These are phyloP conservation scores for Maniola jurtina DNA, from an alignment of 1,140 invertebrate species.

Conservation along the genomic window DNA sequence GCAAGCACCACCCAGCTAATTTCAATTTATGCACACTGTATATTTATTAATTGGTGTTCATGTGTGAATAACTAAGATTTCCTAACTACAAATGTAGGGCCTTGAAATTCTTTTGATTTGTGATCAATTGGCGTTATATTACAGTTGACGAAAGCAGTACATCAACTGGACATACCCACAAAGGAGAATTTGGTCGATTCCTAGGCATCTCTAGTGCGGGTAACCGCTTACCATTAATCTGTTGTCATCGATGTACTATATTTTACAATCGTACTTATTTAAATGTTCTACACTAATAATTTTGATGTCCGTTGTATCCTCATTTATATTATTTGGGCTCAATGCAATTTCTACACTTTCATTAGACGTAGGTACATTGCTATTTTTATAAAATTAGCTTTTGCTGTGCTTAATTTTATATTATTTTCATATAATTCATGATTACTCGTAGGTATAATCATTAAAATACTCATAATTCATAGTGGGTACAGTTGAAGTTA, in stretches of 20 bases:
- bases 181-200: constrained; percentile 85
- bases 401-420: constrained; percentile 38
- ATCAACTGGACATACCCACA: constrained; percentile 64
- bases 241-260: constrained; percentile 52
- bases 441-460: neutral
- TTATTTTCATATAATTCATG: constrained; percentile 8
- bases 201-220: constrained; percentile 85
- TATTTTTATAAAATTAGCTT: constrained; percentile 29
- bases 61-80: constrained; percentile 3
- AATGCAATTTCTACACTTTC: constrained; percentile 29
- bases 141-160: constrained; percentile 70
- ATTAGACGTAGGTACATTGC: constrained; percentile 18
- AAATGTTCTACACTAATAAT: constrained; percentile 19
- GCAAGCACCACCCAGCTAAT: constrained; percentile 55
- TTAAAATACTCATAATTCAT: neutral
- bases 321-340: constrained; percentile 25
- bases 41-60: constrained; percentile 15
- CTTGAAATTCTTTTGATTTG: constrained; percentile 26
- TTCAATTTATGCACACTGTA: constrained; percentile 21
- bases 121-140: constrained; percentile 60
- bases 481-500: neutral
- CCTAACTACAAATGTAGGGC: neutral
- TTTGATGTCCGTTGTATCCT: constrained; percentile 27
- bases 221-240: constrained; percentile 74
- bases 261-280: constrained; percentile 21